Evolutionary conservation across 35 echinoderm and acorn worm species (phyloP).

Genomic region (Stichopus chloronotus): DNA sequence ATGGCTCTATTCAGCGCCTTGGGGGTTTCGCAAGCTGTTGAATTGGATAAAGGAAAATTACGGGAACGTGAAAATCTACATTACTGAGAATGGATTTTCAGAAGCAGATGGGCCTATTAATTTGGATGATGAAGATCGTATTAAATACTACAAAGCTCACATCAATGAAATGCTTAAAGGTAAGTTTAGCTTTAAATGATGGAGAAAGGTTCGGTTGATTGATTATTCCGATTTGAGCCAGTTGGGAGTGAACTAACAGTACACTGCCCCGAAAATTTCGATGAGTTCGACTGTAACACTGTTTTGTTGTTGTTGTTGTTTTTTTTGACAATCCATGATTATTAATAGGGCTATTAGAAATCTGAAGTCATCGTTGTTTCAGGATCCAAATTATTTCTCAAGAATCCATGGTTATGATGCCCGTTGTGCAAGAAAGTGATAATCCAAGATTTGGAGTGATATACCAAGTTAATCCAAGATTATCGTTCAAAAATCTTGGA

Average conservation of each 20-base stretch:
- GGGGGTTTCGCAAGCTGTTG: constrained; percentile 79
- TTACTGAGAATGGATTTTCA: constrained; percentile 94
- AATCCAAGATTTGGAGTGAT: too few species aligned
- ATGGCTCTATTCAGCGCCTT: constrained; percentile 80
- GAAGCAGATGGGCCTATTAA: constrained; percentile 69
- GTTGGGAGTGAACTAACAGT: not conserved
- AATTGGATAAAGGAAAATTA: constrained; percentile 83
- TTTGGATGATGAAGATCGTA: constrained; percentile 66
- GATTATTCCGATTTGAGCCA: not conserved
- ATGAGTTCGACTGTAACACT: too few species aligned
- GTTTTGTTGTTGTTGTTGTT: too few species aligned
- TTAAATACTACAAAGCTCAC: constrained; percentile 79
- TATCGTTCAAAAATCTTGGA: too few species aligned
- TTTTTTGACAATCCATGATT: too few species aligned
- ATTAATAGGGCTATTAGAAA: too few species aligned
- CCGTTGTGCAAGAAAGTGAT: too few species aligned
- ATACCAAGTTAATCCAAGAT: too few species aligned
- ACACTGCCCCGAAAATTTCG: too few species aligned
- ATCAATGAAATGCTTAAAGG: constrained; percentile 97
- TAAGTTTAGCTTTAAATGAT: not conserved
- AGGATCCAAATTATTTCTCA: too few species aligned
- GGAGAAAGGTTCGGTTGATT: not conserved
- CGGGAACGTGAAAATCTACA: constrained; percentile 81
- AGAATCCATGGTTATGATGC: too few species aligned
- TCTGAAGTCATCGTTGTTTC: too few species aligned